Evolutionary conservation across 2,888 invertebrate species (phyloP).

Genomic region (Hypsopygia costalis): DNA sequence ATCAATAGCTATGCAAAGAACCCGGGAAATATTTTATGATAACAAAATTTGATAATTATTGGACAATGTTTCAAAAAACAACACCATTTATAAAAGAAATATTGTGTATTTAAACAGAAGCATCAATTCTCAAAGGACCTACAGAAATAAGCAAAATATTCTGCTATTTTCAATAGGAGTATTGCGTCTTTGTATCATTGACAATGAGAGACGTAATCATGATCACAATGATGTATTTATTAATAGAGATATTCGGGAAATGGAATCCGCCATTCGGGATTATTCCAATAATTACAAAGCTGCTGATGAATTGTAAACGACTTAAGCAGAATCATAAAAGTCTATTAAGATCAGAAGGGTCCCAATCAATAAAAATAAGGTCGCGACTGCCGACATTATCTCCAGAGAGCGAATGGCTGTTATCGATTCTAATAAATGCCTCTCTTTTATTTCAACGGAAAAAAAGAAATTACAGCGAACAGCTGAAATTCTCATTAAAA

Average conservation of each 20-base stretch:
- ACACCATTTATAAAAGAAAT: no score
- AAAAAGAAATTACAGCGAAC: conserved; percentile 50
- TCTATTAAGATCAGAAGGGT: conserved; percentile 28
- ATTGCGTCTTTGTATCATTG: background rate
- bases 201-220: conserved; percentile 3
- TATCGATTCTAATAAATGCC: conserved; percentile 59
- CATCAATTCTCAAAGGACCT: no score
- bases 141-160: background rate
- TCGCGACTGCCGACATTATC: conserved; percentile 43
- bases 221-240: conserved; percentile 4
- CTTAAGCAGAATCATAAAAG: conserved; percentile 28
- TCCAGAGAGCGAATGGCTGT: conserved; percentile 34
- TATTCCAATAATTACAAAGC: background rate
- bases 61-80: no score
- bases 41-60: no score
- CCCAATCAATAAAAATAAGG: conserved; percentile 45
- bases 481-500: conserved; percentile 68
- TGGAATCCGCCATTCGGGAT: background rate
- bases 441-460: conserved; percentile 47
- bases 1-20: no score
- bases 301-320: background rate
- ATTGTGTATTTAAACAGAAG: no score
- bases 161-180: background rate
- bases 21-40: no score
- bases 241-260: background rate